A percentile compares a stretch with the other conserved stretches of the same genome.
Evolutionary conservation across 37 sponge, comb jelly and placozoan genomes (phyloP).

Genomic region (Bolinopsis microptera): DNA sequence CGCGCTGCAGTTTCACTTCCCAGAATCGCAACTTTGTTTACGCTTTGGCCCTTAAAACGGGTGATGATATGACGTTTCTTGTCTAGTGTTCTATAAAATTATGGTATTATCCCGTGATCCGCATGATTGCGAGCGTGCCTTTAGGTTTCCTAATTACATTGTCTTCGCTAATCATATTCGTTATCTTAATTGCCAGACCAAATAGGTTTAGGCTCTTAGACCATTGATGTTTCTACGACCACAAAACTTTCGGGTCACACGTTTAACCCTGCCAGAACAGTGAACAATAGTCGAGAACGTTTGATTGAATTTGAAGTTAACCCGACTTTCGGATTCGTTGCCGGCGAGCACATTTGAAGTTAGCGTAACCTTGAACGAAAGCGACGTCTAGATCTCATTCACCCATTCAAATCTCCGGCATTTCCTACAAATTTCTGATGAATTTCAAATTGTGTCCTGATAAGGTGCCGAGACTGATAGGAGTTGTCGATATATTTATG

Average conservation of each 20-base stretch:
- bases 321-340: background rate
- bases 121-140: background rate
- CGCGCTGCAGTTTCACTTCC: background rate
- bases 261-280: background rate
- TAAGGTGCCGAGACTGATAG: background rate
- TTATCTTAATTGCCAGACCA: background rate
- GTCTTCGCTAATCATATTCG: background rate
- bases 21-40: background rate
- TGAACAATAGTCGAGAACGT: background rate
- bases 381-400: background rate
- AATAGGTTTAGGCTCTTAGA: background rate
- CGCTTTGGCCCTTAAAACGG: too few relatives aligned
- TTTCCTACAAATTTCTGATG: background rate
- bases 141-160: background rate
- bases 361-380: background rate
- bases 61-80: too few relatives aligned
- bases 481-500: background rate
- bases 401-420: background rate
- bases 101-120: too few relatives aligned
- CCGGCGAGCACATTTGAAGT: background rate
- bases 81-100: background rate
- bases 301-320: background rate
- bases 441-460: background rate
- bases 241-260: background rate
- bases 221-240: background rate